Conservation (phyloP, 2,888 invertebrate genomes). For the Yponomeuta sedellus region DNA sequence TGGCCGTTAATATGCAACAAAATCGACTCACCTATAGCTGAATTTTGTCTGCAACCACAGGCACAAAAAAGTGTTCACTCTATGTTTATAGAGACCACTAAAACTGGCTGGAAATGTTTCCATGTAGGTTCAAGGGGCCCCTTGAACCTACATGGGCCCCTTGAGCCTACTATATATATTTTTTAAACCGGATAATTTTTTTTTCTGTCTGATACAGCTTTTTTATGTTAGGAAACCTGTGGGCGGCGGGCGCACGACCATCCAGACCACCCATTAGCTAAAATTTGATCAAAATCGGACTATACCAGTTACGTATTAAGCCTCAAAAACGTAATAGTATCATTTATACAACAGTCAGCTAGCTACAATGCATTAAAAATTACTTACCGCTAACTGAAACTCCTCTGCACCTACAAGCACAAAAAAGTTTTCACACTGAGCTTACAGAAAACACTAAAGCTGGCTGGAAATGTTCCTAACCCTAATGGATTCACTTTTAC, state of each 20-base stretch:
- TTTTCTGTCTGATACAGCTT: not conserved
- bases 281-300: too few relatives aligned
- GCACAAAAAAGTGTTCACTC: not conserved
- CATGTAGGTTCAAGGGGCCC: too few relatives aligned
- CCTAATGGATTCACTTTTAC: not conserved
- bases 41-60: not conserved
- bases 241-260: not conserved
- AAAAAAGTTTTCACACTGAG: not conserved
- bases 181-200: not conserved
- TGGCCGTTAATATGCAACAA: too few relatives aligned
- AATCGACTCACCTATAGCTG: too few relatives aligned
- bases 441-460: not conserved
- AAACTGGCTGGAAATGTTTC: not conserved
- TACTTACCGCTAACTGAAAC: not conserved
- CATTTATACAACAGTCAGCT: too few relatives aligned
- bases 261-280: too few relatives aligned
- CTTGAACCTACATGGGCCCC: not conserved
- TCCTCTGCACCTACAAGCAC: not conserved
- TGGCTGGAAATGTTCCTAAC: not conserved
- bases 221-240: not conserved
- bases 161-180: too few relatives aligned
- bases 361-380: not conserved
- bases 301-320: too few relatives aligned
- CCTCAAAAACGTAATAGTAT: too few relatives aligned
- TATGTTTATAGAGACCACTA: not conserved